Evolutionary conservation across 2,888 invertebrate genomes (phyloP).

Genomic region (Nineta flava): DNA sequence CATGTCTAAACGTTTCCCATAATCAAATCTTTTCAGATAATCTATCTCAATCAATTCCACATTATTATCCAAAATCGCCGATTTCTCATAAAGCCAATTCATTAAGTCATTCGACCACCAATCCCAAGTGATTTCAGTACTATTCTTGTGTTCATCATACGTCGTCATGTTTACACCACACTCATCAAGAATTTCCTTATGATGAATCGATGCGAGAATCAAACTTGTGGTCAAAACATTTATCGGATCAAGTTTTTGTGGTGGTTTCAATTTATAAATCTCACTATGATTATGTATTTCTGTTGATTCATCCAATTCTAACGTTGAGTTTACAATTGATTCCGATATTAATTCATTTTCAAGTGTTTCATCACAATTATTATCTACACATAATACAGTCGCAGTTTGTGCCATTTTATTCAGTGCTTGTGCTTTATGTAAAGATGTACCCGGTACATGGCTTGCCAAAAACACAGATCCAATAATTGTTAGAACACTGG

Average conservation of each 20-base stretch:
- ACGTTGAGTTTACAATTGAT: background rate
- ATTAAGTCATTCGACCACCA: conserved; percentile 27
- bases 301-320: background rate
- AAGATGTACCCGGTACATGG: conserved; percentile 32
- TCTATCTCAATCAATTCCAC: background rate
- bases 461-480: conserved; percentile 39
- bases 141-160: conserved; percentile 10
- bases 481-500: conserved; percentile 39
- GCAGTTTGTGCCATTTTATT: background rate
- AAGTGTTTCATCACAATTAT: background rate
- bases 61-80: conserved; percentile 10
- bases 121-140: conserved; percentile 21
- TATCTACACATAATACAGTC: background rate
- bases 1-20: conserved; percentile 17
- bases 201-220: conserved; percentile 22
- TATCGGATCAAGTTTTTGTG: conserved; percentile 12
- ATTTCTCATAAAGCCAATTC: conserved; percentile 25
- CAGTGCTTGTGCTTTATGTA: conserved; percentile 14
- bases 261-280: background rate
- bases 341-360: background rate
- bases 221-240: conserved; percentile 24
- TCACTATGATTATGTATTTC: background rate
- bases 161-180: background rate
- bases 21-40: conserved; percentile 6
- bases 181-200: conserved; percentile 4